Percentiles rank a stretch among this genome's conserved stretches.
Evolutionary conservation across 2,888 invertebrate species (phyloP).

Genomic region (Cryptocheilus praepositus): DNA sequence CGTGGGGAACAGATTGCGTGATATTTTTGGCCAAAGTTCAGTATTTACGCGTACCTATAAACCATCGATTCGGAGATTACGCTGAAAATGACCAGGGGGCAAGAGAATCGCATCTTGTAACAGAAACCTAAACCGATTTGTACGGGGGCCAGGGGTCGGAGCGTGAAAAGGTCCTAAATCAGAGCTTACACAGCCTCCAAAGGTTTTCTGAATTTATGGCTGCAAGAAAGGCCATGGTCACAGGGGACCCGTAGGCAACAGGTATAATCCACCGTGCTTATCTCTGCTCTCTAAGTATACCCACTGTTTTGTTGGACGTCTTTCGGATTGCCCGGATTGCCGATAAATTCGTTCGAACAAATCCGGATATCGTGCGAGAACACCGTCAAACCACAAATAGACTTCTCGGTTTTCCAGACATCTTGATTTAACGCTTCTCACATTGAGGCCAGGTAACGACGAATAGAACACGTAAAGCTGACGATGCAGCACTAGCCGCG

Average conservation of each 20-base stretch:
- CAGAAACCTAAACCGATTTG: slow-evolving; percentile 46
- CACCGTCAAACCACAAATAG: no score
- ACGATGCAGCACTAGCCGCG: no score
- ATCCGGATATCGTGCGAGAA: no score
- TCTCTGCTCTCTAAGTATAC: slow-evolving; percentile 39
- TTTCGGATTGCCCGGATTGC: no score
- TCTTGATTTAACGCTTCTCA: no score
- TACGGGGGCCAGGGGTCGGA: slow-evolving; percentile 42
- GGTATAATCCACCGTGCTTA: slow-evolving; percentile 49
- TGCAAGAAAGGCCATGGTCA: slow-evolving; percentile 26
- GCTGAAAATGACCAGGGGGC: slow-evolving; percentile 21
- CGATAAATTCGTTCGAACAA: no score
- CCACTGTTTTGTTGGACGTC: neutral
- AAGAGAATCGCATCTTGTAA: slow-evolving; percentile 26
- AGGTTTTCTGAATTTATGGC: slow-evolving; percentile 51
- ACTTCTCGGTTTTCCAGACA: no score
- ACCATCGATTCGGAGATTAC: slow-evolving; percentile 19
- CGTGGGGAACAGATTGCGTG: no score
- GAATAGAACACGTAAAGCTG: no score
- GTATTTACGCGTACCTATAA: slow-evolving; percentile 12
- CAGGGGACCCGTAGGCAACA: slow-evolving; percentile 37
- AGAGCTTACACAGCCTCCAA: slow-evolving; percentile 45
- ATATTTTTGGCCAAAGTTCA: no score
- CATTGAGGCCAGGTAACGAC: no score
- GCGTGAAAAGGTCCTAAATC: slow-evolving; percentile 47